phyloP scores from a whole-genome alignment of 2,797 vertebrate genomes.

The Astyanax mexicanus region DNA sequence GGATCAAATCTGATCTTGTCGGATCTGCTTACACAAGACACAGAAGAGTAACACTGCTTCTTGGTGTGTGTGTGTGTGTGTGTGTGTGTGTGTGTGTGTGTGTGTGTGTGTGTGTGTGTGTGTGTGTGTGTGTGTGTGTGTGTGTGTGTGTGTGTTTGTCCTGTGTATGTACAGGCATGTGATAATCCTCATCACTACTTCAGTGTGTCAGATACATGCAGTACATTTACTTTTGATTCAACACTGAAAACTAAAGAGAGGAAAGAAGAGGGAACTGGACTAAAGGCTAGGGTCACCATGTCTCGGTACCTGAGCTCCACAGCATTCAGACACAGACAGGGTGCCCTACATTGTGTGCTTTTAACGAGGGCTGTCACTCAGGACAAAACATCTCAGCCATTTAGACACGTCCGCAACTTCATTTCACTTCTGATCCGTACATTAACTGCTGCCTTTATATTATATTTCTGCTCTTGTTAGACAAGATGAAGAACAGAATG shows the following conservation, averaged over 20 bases:
- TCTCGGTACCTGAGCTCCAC: too few species aligned
- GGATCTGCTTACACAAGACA: conserved; percentile 77
- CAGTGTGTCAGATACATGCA: background rate
- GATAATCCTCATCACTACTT: background rate
- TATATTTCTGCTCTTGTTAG: background rate
- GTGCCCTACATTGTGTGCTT: background rate
- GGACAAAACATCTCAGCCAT: too few species aligned
- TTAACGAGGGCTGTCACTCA: background rate
- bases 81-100: background rate
- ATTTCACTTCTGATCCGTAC: too few species aligned
- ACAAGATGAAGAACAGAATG: background rate
- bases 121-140: background rate
- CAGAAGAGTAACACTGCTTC: conserved; percentile 32
- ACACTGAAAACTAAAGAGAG: background rate
- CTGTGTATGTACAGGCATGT: too few species aligned
- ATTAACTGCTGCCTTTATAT: too few species aligned
- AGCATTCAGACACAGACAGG: background rate
- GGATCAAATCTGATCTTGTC: conserved; percentile 81
- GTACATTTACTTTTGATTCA: conserved; percentile 11
- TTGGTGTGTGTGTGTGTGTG: conserved; percentile 6
- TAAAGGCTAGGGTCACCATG: background rate
- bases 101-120: background rate
- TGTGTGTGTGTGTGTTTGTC: conserved; percentile 8
- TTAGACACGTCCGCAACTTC: too few species aligned
- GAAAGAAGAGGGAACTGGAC: background rate